Evolutionary conservation across 35 echinoderm and acorn worm species (phyloP).

Genomic region (Nesometra sesokonis): DNA sequence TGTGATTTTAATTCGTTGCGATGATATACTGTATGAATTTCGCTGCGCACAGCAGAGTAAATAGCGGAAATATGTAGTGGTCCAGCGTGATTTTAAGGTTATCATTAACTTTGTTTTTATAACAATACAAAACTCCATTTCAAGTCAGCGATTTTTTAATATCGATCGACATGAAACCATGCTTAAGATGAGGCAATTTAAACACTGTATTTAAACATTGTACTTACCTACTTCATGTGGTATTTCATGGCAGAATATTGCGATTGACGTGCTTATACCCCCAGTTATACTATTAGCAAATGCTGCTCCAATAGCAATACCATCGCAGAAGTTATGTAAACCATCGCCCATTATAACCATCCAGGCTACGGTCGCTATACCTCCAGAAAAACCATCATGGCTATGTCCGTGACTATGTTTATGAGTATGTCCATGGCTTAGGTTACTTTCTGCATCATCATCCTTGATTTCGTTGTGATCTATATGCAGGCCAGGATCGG

Average conservation of each 20-base stretch:
- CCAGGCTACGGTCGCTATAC: neutral
- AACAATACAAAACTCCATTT: no score
- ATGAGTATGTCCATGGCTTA: neutral
- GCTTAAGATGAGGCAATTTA: no score
- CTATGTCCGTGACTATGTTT: conserved; percentile 15
- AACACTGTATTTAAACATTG: neutral
- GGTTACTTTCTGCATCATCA: neutral
- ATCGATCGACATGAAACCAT: no score
- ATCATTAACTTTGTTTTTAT: no score
- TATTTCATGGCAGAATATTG: conserved; percentile 88
- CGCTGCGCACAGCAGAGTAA: no score
- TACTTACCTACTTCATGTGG: conserved; percentile 84
- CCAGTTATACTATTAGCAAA: conserved; percentile 39
- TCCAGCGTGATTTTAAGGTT: no score
- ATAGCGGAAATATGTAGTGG: no score
- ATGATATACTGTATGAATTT: no score
- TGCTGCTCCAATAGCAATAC: conserved; percentile 75
- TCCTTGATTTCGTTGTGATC: neutral
- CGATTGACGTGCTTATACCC: conserved; percentile 62
- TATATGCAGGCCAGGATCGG: neutral
- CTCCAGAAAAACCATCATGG: neutral
- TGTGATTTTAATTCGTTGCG: no score
- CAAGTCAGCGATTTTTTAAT: no score
- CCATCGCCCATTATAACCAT: conserved; percentile 77
- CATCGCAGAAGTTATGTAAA: conserved; percentile 81